Conservation (phyloP, 35 echinoderm and acorn worm genomes). For the Stichopus chloronotus region DNA sequence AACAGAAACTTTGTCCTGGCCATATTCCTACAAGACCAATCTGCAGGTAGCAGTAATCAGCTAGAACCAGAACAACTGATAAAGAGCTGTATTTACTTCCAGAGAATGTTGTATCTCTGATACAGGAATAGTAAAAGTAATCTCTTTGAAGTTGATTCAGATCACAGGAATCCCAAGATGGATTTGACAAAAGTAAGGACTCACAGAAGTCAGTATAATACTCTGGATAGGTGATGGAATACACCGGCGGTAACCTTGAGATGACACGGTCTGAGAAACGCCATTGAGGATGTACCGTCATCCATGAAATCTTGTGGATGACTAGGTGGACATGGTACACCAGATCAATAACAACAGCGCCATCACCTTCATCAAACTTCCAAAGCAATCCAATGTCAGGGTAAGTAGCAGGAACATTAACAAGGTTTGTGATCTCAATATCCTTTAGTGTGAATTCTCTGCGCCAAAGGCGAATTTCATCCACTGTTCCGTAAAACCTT, state of each 20-base stretch:
- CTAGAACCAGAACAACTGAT: conserved; percentile 50
- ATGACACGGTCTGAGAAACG: conserved; percentile 70
- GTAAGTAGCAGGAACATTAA: conserved; percentile 53
- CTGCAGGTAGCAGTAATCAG: conserved; percentile 69
- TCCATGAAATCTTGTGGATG: conserved; percentile 51
- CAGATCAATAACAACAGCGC: conserved; percentile 54
- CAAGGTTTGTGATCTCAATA: conserved; percentile 39
- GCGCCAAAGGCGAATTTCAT: conserved; percentile 84
- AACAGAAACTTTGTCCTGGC: conserved; percentile 65
- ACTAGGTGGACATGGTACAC: conserved; percentile 54
- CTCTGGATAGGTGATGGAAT: conserved; percentile 35
- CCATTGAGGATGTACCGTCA: conserved; percentile 57
- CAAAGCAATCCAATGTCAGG: conserved; percentile 66
- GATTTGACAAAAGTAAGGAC: neutral
- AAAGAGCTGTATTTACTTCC: conserved; percentile 61
- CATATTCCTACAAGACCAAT: conserved; percentile 2
- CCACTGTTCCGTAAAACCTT: conserved; percentile 63
- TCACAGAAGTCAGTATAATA: conserved; percentile 20
- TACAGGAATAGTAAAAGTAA: conserved; percentile 61
- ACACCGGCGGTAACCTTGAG: conserved; percentile 26
- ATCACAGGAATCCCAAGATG: conserved; percentile 23
- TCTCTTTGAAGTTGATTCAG: conserved; percentile 5
- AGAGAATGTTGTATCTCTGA: conserved; percentile 71
- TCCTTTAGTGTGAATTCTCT: conserved; percentile 66
- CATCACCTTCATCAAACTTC: conserved; percentile 92